Evolutionary conservation across 2,888 invertebrate species (phyloP).

Genomic region (Drosophila heteroneura): DNA sequence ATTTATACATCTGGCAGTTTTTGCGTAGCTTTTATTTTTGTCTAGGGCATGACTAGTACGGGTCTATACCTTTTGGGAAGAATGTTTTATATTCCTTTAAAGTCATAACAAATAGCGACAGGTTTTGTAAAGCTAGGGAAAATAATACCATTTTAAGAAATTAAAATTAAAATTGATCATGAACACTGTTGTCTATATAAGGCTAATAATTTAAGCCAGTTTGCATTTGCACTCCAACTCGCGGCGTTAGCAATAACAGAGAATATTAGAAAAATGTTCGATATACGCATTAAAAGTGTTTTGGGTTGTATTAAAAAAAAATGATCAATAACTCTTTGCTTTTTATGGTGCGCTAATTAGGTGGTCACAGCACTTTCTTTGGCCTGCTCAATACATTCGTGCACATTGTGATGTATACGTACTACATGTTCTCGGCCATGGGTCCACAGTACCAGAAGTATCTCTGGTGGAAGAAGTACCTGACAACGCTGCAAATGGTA

Average conservation of each 20-base stretch:
- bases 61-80: not conserved
- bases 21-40: not conserved
- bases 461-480: conserved; percentile 98
- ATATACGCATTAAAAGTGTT: not conserved
- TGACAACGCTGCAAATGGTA: conserved; percentile 96
- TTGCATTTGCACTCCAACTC: not conserved
- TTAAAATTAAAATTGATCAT: not conserved
- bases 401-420: conserved; percentile 98
- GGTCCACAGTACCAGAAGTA: conserved; percentile 94
- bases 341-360: conserved; percentile 82
- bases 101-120: not conserved
- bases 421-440: conserved; percentile 96
- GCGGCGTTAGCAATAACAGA: not conserved
- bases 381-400: conserved; percentile 97
- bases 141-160: not conserved
- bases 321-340: not conserved
- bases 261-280: not conserved
- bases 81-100: not conserved
- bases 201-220: not conserved
- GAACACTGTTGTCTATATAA: not conserved
- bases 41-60: not conserved
- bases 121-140: not conserved
- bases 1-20: not conserved
- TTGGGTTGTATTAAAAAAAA: not conserved
- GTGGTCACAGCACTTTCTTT: conserved; percentile 98